phyloP scores from a whole-genome alignment of 1,140 invertebrate genomes.

The Brachionus paranguensis region DNA sequence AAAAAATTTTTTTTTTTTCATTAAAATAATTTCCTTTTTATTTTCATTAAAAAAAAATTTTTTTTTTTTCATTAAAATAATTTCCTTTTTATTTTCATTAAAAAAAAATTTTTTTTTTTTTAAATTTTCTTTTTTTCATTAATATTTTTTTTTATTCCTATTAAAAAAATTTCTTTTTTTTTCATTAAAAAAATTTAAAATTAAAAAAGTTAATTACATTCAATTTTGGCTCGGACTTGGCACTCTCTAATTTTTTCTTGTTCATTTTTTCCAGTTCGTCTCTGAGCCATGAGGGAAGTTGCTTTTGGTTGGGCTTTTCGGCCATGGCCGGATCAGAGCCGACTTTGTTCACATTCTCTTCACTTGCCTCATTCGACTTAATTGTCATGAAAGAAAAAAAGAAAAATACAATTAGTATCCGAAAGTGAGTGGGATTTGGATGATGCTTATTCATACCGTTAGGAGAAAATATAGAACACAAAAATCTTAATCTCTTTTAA shows the following conservation, averaged over 20 bases:
- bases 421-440: background rate
- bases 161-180: too few species aligned
- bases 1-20: too few species aligned
- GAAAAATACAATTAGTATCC: background rate
- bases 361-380: background rate
- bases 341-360: background rate
- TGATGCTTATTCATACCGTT: background rate
- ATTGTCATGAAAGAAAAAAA: background rate
- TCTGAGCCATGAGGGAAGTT: constrained; percentile 17
- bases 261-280: constrained; percentile 38
- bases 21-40: too few species aligned
- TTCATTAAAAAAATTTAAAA: too few species aligned
- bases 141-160: too few species aligned
- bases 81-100: too few species aligned
- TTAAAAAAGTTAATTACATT: too few species aligned
- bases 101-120: too few species aligned
- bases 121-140: too few species aligned
- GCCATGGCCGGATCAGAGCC: background rate
- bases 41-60: too few species aligned
- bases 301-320: background rate
- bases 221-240: background rate
- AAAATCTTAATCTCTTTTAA: background rate
- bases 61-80: too few species aligned
- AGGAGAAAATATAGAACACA: background rate
- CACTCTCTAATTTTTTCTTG: background rate